A percentile compares a stretch with the other conserved stretches of the same genome.
phyloP scores from a whole-genome alignment of 1,140 invertebrate genomes.

The Rhyzopertha dominica region DNA sequence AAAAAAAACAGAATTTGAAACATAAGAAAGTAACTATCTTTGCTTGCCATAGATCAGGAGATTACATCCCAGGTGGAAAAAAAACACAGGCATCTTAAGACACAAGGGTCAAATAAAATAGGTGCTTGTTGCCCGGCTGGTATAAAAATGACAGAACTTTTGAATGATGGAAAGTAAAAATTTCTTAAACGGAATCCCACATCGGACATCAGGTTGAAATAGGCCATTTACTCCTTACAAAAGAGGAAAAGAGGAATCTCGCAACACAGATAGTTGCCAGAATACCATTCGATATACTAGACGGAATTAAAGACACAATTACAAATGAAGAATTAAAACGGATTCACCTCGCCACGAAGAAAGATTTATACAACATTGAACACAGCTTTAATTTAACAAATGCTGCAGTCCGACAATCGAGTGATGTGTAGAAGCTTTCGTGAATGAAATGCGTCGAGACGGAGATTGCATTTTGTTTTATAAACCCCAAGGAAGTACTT shows the following conservation, averaged over 20 bases:
- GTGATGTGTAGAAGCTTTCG: not conserved
- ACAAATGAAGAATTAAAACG: conserved; percentile 8
- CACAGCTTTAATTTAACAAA: conserved; percentile 3
- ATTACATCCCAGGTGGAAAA: too few species aligned
- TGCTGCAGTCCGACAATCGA: too few species aligned
- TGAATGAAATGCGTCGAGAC: conserved; percentile 4
- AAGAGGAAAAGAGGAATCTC: conserved; percentile 1
- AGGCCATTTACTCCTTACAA: conserved; percentile 7
- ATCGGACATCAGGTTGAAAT: conserved; percentile 8
- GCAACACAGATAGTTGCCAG: conserved; percentile 7
- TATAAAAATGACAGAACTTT: too few species aligned
- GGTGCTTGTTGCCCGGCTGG: too few species aligned
- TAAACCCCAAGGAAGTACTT: conserved; percentile 3
- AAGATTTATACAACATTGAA: conserved; percentile 10
- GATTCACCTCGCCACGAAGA: conserved; percentile 5
- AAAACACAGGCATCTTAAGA: too few species aligned
- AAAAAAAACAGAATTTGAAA: too few species aligned
- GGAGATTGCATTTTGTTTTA: conserved; percentile 7
- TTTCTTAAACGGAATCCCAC: too few species aligned
- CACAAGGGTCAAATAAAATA: too few species aligned
- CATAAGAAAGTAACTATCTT: too few species aligned
- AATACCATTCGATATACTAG: conserved; percentile 8
- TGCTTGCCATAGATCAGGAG: too few species aligned
- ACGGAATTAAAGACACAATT: conserved; percentile 5
- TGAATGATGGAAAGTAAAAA: too few species aligned